Evolutionary conservation across 1,140 invertebrate genomes (phyloP).

Genomic region (Apolygus lucorum): DNA sequence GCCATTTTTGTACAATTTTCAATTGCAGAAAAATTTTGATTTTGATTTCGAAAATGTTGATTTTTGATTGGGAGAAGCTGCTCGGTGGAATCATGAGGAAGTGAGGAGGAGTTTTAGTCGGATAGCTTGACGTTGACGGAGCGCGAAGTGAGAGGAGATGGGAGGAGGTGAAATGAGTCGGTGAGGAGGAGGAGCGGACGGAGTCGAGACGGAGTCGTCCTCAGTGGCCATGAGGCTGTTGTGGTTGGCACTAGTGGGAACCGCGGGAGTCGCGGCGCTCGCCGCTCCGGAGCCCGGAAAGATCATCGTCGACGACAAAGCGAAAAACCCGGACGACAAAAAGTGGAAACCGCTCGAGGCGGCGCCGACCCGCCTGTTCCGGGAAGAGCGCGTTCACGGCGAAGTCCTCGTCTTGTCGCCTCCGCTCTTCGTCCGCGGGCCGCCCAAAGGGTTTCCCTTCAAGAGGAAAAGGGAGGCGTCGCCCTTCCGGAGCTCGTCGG

Average conservation of each 20-base stretch:
- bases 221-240: constrained; percentile 9
- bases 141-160: no score
- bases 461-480: no score
- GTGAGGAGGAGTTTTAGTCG: no score
- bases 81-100: no score
- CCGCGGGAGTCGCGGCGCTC: not conserved
- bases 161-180: not conserved
- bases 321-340: not conserved
- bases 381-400: constrained; percentile 9
- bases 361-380: not conserved
- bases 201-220: not conserved
- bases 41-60: no score
- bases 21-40: no score
- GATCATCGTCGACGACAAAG: constrained; percentile 4
- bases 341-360: not conserved
- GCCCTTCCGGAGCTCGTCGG: not conserved
- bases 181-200: not conserved
- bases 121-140: no score
- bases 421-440: constrained; percentile 16
- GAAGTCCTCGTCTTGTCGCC: constrained; percentile 18
- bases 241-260: not conserved
- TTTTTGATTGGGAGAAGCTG: no score
- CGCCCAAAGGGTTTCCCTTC: constrained; percentile 17
- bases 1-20: no score
- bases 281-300: not conserved